Conservation (phyloP, 2,113 vertebrate species). For the Archocentrus centrarchus region DNA sequence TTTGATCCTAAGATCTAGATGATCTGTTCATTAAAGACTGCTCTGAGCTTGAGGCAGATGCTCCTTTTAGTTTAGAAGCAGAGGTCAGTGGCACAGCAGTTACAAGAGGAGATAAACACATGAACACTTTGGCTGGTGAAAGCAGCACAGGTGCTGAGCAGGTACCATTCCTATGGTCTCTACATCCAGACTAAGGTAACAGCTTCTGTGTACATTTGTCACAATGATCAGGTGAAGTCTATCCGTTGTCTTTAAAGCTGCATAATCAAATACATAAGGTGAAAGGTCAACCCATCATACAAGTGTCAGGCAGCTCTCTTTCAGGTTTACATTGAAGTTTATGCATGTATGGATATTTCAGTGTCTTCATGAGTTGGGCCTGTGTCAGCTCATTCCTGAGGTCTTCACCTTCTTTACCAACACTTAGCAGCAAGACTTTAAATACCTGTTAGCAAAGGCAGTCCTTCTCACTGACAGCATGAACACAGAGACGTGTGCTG, state of each 20-base stretch:
- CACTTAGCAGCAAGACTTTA: too few relatives aligned
- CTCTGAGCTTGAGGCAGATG: rapidly evolving
- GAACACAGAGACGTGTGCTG: neutral
- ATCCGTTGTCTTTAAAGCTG: neutral
- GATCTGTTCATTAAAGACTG: too few relatives aligned
- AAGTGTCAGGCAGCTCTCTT: neutral
- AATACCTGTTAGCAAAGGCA: too few relatives aligned
- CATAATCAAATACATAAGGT: too few relatives aligned
- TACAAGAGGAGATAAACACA: neutral
- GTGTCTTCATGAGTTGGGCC: too few relatives aligned
- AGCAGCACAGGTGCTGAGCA: neutral
- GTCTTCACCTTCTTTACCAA: too few relatives aligned
- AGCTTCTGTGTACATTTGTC: neutral
- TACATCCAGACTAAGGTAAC: neutral
- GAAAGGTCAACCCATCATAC: too few relatives aligned
- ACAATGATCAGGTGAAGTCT: too few relatives aligned
- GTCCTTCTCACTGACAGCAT: too few relatives aligned
- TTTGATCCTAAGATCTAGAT: too few relatives aligned
- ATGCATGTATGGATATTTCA: neutral
- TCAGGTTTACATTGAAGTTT: neutral
- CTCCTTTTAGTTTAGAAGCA: neutral
- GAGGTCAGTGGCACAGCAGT: neutral
- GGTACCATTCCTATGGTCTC: neutral
- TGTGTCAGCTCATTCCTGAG: too few relatives aligned
- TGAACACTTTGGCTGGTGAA: neutral